Conservation (phyloP, 2,797 vertebrate genomes). For the Micrastur ruficollis region DNA sequence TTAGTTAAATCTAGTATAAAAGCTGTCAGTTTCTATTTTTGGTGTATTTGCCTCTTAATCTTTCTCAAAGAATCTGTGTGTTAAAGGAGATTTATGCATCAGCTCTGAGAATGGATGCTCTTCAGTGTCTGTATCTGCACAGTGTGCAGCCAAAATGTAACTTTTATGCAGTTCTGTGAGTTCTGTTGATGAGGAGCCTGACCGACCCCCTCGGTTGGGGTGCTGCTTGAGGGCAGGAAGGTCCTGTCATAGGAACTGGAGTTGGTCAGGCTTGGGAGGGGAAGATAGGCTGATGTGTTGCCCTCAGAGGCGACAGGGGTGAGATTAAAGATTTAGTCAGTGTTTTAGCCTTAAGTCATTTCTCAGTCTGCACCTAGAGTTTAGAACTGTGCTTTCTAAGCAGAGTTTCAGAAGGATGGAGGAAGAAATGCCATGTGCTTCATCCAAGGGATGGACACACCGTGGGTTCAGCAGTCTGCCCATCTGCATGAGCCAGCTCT, state of each 20-base stretch:
- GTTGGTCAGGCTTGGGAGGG: not conserved
- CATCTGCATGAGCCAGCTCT: not conserved
- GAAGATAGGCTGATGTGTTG: not conserved
- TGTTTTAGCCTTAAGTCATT: not conserved
- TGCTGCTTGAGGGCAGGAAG: not conserved
- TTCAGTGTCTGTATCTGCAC: not conserved
- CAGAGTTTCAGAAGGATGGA: not conserved
- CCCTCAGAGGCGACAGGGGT: not conserved
- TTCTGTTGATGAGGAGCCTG: fast-evolving
- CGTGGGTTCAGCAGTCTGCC: fast-evolving
- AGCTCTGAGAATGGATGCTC: fast-evolving
- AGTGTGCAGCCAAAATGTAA: fast-evolving
- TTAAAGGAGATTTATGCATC: not conserved
- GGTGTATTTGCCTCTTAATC: not conserved
- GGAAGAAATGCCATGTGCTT: fast-evolving
- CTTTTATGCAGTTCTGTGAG: not conserved
- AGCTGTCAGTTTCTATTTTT: not conserved
- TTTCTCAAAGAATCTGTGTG: not conserved
- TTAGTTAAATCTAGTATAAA: not conserved
- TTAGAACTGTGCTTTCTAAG: not conserved
- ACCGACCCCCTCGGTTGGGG: not conserved
- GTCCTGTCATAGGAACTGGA: not conserved
- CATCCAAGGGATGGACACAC: not conserved
- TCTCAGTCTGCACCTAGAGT: not conserved
- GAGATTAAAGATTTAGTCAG: not conserved